These are phyloP conservation scores for Polymixis flavicincta DNA, from an alignment of 2,888 invertebrate species.

Conservation along the genomic window DNA sequence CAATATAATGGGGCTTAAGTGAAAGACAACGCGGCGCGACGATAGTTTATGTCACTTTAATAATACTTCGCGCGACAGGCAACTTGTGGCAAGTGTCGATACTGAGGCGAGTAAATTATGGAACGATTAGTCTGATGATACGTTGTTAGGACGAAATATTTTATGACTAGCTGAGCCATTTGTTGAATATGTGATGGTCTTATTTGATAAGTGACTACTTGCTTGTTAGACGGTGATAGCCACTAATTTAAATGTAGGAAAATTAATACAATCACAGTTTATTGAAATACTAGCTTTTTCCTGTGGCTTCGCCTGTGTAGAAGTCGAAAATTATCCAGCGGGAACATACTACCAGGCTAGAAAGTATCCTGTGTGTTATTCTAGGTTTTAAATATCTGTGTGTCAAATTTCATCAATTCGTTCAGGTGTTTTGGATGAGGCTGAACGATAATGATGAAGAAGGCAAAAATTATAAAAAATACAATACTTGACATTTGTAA, in stretches of 20 bases:
- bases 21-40: constrained; percentile 67
- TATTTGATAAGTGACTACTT: constrained; percentile 8
- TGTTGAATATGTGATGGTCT: constrained; percentile 17
- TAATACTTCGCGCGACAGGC: constrained; percentile 47
- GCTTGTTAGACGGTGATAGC: background rate
- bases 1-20: constrained; percentile 74
- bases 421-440: no score
- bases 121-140: constrained; percentile 28
- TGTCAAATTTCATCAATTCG: no score
- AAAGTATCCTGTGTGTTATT: no score
- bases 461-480: no score
- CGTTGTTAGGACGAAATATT: constrained; percentile 27
- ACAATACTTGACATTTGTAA: no score
- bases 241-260: background rate
- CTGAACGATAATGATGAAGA: no score
- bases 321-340: no score
- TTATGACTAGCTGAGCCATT: constrained; percentile 20
- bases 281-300: background rate
- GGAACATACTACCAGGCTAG: no score
- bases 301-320: no score
- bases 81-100: constrained; percentile 44
- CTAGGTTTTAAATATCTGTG: no score
- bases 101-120: constrained; percentile 26
- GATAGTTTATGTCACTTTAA: constrained; percentile 62
- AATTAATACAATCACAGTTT: background rate